Base-by-base conservation (phyloP, 2,797 vertebrate genomes). In the Merluccius polli region DNA sequence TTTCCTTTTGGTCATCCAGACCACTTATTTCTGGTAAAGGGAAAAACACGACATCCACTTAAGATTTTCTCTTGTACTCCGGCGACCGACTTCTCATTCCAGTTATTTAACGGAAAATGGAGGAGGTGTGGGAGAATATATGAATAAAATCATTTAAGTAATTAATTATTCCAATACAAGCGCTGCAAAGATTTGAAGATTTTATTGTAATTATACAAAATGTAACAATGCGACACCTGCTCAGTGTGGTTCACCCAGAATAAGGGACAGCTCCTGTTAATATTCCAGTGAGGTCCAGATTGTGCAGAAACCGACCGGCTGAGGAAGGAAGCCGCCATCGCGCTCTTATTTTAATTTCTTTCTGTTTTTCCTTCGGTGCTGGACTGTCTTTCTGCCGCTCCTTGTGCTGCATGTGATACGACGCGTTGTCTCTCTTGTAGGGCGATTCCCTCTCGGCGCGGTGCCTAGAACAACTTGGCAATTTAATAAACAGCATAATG, bases 401-500 rank as follows among this genome's bases (percentile, higher is more conserved):
- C 80, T 82, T 80, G 31, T 77, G 52, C 72, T 85, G 74, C 48
- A 78, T 78, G 67, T 82, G 41, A 69, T 76, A 68, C n/a, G 36
- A 33, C 79, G 74, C 82, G 84, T 78, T 87, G 81, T 82, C 79
- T 85, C 83, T 35, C 71, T 76, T 70, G n/a, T 3, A 15, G 75
- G 78, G 72, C 15, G 67, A 82, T 63, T 82, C 80, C 76, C 86
- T 80, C 74, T 77, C 85, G 81, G 79, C 82, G 16, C 27, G 29
- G 30, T 75, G 80, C 85, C 83, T 21, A 67, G 76, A 86, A 76
- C 73, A 78, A 80, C 73, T 85, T 86, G 85, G 77, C 86, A 83
- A 89, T 87, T 77, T 78, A 87, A 88, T 86, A 86, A 85, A 79
- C 77, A 21, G 73, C 44, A 82, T 77, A 83, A 88, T 83, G 73